Evolutionary conservation across 2,797 vertebrate species (phyloP).

Genomic region (Pteronotus mesoamericanus): DNA sequence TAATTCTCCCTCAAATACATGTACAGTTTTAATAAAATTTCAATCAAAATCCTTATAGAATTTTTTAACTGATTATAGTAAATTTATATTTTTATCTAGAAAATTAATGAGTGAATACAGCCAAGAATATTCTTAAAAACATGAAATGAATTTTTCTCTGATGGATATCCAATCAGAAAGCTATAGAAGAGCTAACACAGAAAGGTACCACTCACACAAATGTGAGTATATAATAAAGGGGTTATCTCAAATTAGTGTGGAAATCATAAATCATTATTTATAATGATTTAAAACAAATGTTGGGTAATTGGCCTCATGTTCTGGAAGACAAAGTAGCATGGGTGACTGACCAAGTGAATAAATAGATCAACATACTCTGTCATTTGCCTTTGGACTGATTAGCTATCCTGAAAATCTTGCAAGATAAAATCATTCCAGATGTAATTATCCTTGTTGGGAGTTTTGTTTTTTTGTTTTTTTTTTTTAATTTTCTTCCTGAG

Average conservation of each 20-base stretch:
- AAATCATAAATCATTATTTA: constrained; percentile 50
- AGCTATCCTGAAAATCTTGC: not conserved
- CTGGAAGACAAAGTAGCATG: not conserved
- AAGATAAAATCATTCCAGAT: not conserved
- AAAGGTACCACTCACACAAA: constrained; percentile 6
- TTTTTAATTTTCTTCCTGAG: not conserved
- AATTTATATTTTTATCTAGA: not conserved
- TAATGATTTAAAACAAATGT: no score
- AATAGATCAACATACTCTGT: not conserved
- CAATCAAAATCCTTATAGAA: not conserved
- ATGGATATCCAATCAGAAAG: not conserved
- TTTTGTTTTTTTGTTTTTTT: no score
- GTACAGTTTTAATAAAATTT: not conserved
- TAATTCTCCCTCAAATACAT: not conserved
- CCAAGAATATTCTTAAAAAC: not conserved
- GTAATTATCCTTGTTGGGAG: not conserved
- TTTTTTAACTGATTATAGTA: not conserved
- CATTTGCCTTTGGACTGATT: not conserved
- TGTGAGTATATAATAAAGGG: not conserved
- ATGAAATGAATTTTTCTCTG: not conserved
- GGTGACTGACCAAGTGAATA: not conserved
- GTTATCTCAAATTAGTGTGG: not conserved
- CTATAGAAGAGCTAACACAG: not conserved
- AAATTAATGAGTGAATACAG: not conserved
- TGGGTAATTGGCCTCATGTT: not conserved